Evolutionary conservation across 1,140 invertebrate species (phyloP).

Genomic region (Diorhabda elongata): DNA sequence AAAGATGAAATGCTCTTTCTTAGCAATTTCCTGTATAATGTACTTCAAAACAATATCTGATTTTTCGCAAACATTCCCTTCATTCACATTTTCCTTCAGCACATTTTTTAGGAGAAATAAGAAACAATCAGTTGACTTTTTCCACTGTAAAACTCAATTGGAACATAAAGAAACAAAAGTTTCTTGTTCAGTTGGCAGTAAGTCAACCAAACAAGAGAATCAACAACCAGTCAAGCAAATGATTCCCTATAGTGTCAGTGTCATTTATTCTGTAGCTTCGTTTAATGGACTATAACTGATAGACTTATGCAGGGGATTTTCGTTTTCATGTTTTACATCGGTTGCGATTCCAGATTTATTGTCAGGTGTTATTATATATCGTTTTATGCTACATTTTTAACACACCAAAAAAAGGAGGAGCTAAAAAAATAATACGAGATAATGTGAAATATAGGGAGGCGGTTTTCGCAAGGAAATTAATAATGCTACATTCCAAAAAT

Average conservation of each 20-base stretch:
- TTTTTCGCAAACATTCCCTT: too few relatives aligned
- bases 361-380: background rate
- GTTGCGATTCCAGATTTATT: background rate
- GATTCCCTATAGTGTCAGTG: constrained; percentile 13
- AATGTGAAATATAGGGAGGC: too few relatives aligned
- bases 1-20: too few relatives aligned
- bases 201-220: constrained; percentile 6
- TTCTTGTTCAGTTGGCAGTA: constrained; percentile 10
- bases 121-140: background rate
- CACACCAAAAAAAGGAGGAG: too few relatives aligned
- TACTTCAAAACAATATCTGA: too few relatives aligned
- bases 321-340: background rate
- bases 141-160: constrained; percentile 5
- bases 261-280: constrained; percentile 11
- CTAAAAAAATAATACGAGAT: too few relatives aligned
- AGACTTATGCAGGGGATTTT: background rate
- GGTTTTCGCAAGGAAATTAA: too few relatives aligned
- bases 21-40: too few relatives aligned
- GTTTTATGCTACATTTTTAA: too few relatives aligned
- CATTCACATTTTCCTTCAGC: too few relatives aligned
- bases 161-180: constrained; percentile 12
- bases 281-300: constrained; percentile 13
- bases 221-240: constrained; percentile 14
- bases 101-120: too few relatives aligned
- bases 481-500: too few relatives aligned